These are phyloP conservation scores for Benitochromis conjunctus DNA, from an alignment of 2,113 vertebrate species.

Conservation along the genomic window DNA sequence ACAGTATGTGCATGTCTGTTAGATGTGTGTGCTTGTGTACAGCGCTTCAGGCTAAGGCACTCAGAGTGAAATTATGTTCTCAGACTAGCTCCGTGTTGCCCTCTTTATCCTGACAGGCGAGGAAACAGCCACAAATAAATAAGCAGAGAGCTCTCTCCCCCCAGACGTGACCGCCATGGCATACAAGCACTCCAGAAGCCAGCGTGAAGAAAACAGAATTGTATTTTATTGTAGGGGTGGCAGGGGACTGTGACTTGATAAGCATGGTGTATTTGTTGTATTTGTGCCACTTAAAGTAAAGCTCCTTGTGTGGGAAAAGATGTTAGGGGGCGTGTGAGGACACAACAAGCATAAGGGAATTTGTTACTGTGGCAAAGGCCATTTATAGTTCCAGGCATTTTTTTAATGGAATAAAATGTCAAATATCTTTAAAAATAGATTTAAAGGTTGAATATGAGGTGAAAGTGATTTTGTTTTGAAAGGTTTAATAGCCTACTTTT, in stretches of 20 bases:
- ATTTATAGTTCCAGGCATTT: neutral
- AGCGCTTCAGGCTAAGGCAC: conserved; percentile 69
- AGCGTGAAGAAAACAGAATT: conserved; percentile 59
- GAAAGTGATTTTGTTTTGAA: neutral
- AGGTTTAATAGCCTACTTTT: neutral
- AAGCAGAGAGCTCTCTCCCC: conserved; percentile 57
- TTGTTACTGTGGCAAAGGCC: neutral
- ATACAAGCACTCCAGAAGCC: conserved; percentile 48
- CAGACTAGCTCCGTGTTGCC: conserved; percentile 66
- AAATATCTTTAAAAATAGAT: neutral
- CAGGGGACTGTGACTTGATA: conserved; percentile 57
- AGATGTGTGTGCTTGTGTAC: conserved; percentile 10
- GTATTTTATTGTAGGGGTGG: conserved; percentile 52
- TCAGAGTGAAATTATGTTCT: conserved; percentile 74
- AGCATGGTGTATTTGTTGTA: conserved; percentile 64
- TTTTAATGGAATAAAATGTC: neutral
- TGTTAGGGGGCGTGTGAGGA: conserved; percentile 44
- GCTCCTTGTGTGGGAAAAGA: conserved; percentile 44
- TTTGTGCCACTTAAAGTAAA: conserved; percentile 67
- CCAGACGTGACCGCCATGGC: conserved; percentile 67
- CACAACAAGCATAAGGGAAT: conserved; percentile 33
- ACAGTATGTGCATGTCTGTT: neutral
- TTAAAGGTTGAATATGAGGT: neutral
- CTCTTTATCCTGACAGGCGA: conserved; percentile 73
- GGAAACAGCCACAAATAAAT: conserved; percentile 73